A percentile compares a stretch with the other conserved stretches of the same genome.
Conservation (phyloP, 2,797 vertebrate genomes). For the Typhlichthys eigenmanni region DNA sequence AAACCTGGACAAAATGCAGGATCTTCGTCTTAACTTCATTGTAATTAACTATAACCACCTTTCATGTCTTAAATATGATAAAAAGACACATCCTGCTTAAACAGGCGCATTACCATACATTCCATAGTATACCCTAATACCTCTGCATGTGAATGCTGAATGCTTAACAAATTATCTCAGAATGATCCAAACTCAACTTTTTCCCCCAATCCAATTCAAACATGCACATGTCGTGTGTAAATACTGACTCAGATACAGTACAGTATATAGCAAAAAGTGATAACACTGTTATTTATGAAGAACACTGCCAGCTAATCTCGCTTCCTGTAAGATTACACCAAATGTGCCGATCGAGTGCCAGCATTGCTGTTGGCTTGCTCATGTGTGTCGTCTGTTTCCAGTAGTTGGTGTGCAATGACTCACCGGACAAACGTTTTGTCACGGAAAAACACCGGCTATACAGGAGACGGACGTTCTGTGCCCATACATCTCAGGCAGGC, state of each 20-base stretch:
- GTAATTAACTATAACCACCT: no score
- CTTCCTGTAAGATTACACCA: constrained; percentile 26
- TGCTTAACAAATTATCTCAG: no score
- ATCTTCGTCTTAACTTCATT: no score
- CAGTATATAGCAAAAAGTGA: constrained; percentile 11
- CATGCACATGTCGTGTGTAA: constrained; percentile 13
- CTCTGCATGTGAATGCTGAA: no score
- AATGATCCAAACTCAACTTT: no score
- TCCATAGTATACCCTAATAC: no score
- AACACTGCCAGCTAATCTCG: constrained; percentile 10
- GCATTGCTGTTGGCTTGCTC: constrained; percentile 14
- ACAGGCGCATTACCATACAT: no score
- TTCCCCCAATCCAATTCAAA: neutral
- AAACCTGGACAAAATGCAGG: no score
- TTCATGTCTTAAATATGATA: no score
- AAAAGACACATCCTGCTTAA: no score
- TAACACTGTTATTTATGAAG: constrained; percentile 37
- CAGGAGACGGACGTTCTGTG: constrained; percentile 50
- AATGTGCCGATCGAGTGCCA: constrained; percentile 33
- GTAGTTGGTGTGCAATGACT: constrained; percentile 41
- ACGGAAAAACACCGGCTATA: constrained; percentile 50
- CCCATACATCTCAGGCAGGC: constrained; percentile 45
- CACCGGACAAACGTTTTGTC: constrained; percentile 47
- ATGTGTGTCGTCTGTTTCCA: constrained; percentile 9
- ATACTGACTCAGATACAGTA: constrained; percentile 18